Evolutionary conservation across 2,797 vertebrate species (phyloP).

Genomic region (Cottoperca gobio): DNA sequence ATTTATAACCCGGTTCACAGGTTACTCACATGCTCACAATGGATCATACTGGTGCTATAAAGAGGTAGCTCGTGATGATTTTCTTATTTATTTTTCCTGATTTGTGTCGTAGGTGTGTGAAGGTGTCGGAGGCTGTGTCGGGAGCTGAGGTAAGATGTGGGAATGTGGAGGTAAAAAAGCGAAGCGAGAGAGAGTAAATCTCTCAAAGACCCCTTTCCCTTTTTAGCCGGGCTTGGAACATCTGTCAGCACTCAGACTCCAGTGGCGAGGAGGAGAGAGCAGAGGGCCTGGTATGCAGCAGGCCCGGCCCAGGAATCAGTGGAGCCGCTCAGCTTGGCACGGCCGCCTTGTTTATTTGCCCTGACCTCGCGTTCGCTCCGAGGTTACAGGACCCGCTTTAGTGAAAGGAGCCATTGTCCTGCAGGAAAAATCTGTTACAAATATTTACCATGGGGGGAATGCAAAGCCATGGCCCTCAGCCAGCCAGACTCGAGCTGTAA

Average conservation of each 20-base stretch:
- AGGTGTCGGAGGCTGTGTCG: slow-evolving; percentile 19
- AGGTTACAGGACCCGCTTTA: slow-evolving; percentile 87
- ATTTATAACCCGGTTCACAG: slow-evolving; percentile 55
- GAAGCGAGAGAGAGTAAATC: slow-evolving; percentile 13
- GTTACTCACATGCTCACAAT: slow-evolving; percentile 32
- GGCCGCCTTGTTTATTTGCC: slow-evolving; percentile 96
- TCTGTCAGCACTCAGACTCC: slow-evolving; percentile 95
- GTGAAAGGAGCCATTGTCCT: slow-evolving; percentile 98
- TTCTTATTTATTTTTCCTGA: slow-evolving; percentile 28
- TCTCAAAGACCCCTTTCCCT: slow-evolving; percentile 34
- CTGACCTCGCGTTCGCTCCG: slow-evolving; percentile 91
- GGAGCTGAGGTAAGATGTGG: slow-evolving; percentile 57
- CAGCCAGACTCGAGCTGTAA: slow-evolving; percentile 95
- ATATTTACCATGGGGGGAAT: slow-evolving; percentile 95
- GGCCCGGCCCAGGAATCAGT: slow-evolving; percentile 86
- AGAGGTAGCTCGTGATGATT: slow-evolving; percentile 21
- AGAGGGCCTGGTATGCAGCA: slow-evolving; percentile 87
- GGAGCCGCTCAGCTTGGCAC: slow-evolving; percentile 91
- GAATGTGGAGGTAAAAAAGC: slow-evolving; percentile 26
- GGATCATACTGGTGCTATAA: slow-evolving; percentile 17
- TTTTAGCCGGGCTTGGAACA: slow-evolving; percentile 91
- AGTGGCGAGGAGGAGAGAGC: slow-evolving; percentile 82
- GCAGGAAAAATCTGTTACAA: slow-evolving; percentile 97
- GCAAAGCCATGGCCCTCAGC: slow-evolving; percentile 89
- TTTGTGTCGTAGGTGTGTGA: slow-evolving; percentile 39